These are phyloP conservation scores for Astur gentilis DNA, from an alignment of 2,113 vertebrate genomes.

Conservation along the genomic window DNA sequence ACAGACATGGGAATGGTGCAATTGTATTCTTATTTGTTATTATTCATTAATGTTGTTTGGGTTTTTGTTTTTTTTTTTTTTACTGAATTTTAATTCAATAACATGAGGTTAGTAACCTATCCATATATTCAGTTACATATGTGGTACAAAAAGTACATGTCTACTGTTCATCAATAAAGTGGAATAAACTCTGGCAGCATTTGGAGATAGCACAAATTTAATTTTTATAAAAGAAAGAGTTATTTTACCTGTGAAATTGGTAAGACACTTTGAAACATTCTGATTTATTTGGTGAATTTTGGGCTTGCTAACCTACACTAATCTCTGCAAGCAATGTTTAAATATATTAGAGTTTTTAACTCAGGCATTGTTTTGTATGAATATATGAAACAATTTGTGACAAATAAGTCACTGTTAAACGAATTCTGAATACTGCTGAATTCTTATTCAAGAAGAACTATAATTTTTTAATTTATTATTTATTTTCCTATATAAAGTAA, in stretches of 20 bases:
- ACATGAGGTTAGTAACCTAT: not conserved
- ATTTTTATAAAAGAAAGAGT: not conserved
- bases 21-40: not conserved
- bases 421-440: not conserved
- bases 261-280: not conserved
- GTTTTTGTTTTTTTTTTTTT: not conserved
- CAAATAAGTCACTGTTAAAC: not conserved
- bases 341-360: not conserved
- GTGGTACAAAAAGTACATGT: not conserved
- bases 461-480: not conserved
- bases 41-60: not conserved
- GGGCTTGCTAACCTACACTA: not conserved
- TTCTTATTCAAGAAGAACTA: not conserved
- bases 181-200: not conserved
- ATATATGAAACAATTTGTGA: not conserved
- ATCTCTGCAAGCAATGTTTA: not conserved
- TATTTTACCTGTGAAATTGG: not conserved
- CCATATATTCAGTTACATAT: not conserved
- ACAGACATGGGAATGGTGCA: not conserved
- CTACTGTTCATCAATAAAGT: not conserved
- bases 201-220: not conserved
- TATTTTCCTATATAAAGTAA: not conserved
- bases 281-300: not conserved
- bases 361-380: not conserved
- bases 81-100: not conserved